A percentile compares a stretch with the other conserved stretches of the same genome.
Evolutionary conservation across 2,888 invertebrate species (phyloP).

Genomic region (Nomada flava): DNA sequence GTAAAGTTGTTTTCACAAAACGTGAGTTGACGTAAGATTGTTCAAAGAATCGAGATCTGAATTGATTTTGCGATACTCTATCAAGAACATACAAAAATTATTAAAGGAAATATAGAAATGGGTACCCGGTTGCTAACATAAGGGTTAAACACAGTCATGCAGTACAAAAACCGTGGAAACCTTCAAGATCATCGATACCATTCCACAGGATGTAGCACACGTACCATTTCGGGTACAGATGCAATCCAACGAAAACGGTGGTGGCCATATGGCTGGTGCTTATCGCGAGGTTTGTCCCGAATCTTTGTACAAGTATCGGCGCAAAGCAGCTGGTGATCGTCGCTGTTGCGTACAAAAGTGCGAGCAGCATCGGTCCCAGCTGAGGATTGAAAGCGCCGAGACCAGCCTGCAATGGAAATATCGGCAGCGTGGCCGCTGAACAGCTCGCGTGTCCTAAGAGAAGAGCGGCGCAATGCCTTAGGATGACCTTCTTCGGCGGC

Average conservation of each 20-base stretch:
- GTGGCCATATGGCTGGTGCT: constrained; percentile 77
- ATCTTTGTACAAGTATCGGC: constrained; percentile 85
- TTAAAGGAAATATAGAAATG: no score
- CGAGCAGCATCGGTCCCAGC: constrained; percentile 83
- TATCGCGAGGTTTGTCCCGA: constrained; percentile 85
- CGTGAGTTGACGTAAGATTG: no score
- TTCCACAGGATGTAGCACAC: background rate
- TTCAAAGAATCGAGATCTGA: no score
- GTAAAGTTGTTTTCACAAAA: no score
- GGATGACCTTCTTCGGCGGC: constrained; percentile 78
- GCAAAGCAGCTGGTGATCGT: constrained; percentile 82
- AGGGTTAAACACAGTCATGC: no score
- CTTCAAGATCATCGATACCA: no score
- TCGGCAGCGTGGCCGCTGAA: constrained; percentile 88
- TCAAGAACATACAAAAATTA: background rate
- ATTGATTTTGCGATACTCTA: no score
- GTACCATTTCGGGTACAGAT: constrained; percentile 79
- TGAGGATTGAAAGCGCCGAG: constrained; percentile 83
- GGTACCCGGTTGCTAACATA: no score
- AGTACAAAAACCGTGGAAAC: no score
- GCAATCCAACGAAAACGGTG: constrained; percentile 79
- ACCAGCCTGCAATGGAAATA: constrained; percentile 86
- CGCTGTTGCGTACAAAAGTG: constrained; percentile 78
- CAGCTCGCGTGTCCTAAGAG: constrained; percentile 87
- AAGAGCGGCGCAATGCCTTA: constrained; percentile 83